Percentiles rank a stretch among this genome's conserved stretches.
Conservation (phyloP, 1,140 invertebrate genomes). For the Amphibalanus amphitrite region DNA sequence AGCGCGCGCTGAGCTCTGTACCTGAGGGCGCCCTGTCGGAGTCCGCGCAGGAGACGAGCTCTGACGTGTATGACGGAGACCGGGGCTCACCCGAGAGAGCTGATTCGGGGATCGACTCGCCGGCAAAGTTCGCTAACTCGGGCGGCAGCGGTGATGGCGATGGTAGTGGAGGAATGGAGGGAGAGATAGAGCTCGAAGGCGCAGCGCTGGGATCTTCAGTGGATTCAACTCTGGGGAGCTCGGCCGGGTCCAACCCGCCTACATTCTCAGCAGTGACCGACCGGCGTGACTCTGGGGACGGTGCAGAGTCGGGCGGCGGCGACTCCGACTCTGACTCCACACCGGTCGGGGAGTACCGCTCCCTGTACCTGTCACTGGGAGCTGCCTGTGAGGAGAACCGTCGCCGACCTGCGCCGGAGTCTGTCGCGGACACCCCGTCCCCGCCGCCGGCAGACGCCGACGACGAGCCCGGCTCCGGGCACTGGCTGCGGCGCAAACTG, state of each 20-base stretch:
- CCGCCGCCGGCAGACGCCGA: no score
- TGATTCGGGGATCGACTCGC: background rate
- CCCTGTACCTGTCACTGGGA: background rate
- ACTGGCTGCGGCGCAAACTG: background rate
- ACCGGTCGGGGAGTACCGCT: background rate
- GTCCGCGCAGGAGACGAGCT: no score
- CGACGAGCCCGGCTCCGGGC: no score
- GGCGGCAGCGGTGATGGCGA: no score
- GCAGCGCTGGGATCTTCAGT: background rate
- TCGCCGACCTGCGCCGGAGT: background rate
- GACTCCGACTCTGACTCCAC: no score
- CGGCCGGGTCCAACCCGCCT: background rate
- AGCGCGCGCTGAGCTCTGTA: background rate
- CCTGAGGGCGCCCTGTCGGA: no score
- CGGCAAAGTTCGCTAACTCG: background rate
- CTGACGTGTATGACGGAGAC: no score
- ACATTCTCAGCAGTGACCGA: background rate
- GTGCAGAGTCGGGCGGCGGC: background rate
- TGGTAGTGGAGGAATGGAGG: background rate
- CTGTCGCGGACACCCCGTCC: no score
- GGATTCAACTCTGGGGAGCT: background rate
- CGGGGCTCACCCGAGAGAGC: background rate
- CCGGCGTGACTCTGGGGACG: background rate
- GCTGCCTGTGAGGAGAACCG: background rate
- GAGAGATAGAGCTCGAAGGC: background rate